phyloP scores from a whole-genome alignment of 2,113 vertebrate species.

The Saccopteryx bilineata region DNA sequence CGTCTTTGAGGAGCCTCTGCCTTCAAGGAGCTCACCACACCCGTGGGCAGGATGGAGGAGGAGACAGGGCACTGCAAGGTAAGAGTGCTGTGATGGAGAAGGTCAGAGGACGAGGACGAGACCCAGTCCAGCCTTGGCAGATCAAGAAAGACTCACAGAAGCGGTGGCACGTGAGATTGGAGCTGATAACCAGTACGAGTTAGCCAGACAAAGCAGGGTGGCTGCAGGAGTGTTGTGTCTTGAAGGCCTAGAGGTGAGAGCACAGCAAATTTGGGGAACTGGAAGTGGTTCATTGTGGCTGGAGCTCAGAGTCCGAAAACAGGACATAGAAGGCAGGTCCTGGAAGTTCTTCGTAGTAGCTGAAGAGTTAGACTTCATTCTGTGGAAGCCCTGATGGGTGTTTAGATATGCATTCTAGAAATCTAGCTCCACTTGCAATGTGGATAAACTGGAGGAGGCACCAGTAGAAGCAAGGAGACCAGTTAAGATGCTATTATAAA shows the following conservation, averaged over 20 bases:
- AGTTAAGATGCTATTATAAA: not conserved
- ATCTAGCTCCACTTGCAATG: not conserved
- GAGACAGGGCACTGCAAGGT: not conserved
- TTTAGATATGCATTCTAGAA: conserved; percentile 26
- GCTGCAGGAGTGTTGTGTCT: not conserved
- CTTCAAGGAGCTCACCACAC: not conserved
- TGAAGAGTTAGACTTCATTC: not conserved
- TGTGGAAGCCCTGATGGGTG: not conserved
- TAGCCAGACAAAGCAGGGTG: not conserved
- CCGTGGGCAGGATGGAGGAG: not conserved
- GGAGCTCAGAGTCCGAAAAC: not conserved
- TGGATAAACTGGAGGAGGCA: not conserved
- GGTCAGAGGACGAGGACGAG: not conserved
- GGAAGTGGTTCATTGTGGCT: not conserved
- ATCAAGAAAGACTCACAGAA: not conserved
- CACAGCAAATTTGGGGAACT: not conserved
- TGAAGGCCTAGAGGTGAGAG: not conserved
- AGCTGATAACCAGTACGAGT: not conserved
- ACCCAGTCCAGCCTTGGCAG: not conserved
- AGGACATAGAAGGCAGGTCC: not conserved
- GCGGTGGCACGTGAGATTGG: not conserved
- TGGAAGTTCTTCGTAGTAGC: not conserved
- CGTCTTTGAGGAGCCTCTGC: not conserved
- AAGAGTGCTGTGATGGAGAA: not conserved
- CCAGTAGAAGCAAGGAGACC: not conserved